Conservation (phyloP, 2,113 vertebrate genomes). For the Bucco capensis region DNA sequence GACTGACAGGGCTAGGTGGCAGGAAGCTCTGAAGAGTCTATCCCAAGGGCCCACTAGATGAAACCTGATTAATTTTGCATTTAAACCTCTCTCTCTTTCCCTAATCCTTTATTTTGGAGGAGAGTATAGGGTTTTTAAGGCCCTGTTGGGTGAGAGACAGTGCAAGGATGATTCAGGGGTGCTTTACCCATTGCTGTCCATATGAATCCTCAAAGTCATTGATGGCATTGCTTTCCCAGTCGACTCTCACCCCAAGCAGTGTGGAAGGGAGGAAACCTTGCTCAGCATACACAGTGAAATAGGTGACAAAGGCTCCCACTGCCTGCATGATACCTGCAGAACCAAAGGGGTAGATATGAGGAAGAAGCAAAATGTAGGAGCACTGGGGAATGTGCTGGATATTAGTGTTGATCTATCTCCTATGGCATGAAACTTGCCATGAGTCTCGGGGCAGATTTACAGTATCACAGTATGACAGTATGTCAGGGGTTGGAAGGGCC, state of each 20-base stretch:
- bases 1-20: neutral
- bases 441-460: neutral
- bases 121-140: neutral
- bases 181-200: conserved; percentile 79
- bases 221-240: conserved; percentile 64
- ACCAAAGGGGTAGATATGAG: neutral
- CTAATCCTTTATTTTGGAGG: neutral
- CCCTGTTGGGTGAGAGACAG: neutral
- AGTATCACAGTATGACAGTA: no score
- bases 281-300: conserved; percentile 76
- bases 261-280: conserved; percentile 72
- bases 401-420: neutral
- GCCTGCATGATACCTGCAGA: conserved; percentile 76
- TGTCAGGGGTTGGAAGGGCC: no score
- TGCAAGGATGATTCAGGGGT: neutral
- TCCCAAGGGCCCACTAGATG: neutral
- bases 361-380: neutral
- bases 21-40: neutral
- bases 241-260: conserved; percentile 58
- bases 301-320: conserved; percentile 76
- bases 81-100: neutral
- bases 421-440: neutral
- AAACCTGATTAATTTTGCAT: neutral
- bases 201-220: conserved; percentile 77
- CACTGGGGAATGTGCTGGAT: neutral